Percentiles rank a stretch among this genome's conserved stretches.
Conservation (phyloP, 2,888 invertebrate genomes). For the Chirona hameri region DNA sequence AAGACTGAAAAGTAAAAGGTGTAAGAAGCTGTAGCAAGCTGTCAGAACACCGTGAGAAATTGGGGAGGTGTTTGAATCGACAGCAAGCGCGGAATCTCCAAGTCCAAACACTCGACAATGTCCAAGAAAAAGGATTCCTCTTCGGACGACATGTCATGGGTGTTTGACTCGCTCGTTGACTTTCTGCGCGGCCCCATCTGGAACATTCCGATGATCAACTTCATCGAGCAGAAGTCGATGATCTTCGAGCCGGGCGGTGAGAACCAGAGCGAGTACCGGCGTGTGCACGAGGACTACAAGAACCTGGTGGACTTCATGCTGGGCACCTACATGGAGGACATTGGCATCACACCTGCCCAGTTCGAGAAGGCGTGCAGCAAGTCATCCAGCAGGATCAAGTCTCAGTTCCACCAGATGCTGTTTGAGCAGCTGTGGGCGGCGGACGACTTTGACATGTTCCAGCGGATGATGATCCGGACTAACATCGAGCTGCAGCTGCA, state of each 20-base stretch:
- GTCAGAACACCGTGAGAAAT: no score
- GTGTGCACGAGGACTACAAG: constrained; percentile 79
- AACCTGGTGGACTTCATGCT: constrained; percentile 87
- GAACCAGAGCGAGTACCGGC: constrained; percentile 54
- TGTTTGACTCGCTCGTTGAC: constrained; percentile 85
- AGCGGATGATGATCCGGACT: constrained; percentile 87
- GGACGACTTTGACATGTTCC: constrained; percentile 84
- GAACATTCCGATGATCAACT: constrained; percentile 84
- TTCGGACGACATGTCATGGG: constrained; percentile 68
- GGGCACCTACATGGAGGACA: constrained; percentile 88
- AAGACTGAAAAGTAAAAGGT: not conserved
- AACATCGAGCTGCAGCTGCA: constrained; percentile 87
- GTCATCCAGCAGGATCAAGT: constrained; percentile 48
- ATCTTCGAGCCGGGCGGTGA: constrained; percentile 69
- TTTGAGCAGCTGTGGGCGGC: constrained; percentile 87
- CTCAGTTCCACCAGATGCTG: constrained; percentile 58
- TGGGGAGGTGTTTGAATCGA: no score
- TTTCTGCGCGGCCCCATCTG: constrained; percentile 89
- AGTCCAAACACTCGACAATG: not conserved
- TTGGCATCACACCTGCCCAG: constrained; percentile 80
- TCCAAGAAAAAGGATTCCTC: constrained; percentile 14
- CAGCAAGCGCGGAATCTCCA: no score
- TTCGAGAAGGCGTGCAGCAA: constrained; percentile 71
- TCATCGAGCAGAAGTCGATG: constrained; percentile 87
- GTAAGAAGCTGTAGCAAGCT: not conserved